phyloP scores from a whole-genome alignment of 2,888 invertebrate species.

The Nineta flava region DNA sequence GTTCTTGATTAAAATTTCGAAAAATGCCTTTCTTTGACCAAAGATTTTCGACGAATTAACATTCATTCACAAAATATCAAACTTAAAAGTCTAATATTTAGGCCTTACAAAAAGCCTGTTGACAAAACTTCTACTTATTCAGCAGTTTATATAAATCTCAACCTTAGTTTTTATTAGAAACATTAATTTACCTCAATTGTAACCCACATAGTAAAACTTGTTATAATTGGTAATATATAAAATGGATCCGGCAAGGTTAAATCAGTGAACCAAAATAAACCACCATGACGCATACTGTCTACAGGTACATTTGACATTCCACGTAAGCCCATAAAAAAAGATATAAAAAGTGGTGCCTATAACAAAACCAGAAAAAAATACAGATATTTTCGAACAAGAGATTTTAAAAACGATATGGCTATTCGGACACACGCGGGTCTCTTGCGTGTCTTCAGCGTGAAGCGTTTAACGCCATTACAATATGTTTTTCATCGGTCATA shows the following conservation, averaged over 20 bases:
- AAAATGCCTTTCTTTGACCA: no score
- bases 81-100: constrained; percentile 3
- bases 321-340: constrained; percentile 77
- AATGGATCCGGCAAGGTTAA: constrained; percentile 82
- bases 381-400: no score
- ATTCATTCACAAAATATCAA: no score
- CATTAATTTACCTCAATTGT: constrained; percentile 50
- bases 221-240: constrained; percentile 71
- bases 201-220: constrained; percentile 62
- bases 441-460: no score
- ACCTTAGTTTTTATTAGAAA: background rate
- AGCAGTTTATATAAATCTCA: constrained; percentile 4
- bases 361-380: constrained; percentile 12
- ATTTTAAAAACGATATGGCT: no score
- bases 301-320: constrained; percentile 84
- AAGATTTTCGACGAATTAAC: no score
- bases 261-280: constrained; percentile 85
- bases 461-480: no score
- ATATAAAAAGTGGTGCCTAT: constrained; percentile 72
- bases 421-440: no score
- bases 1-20: no score
- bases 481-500: no score
- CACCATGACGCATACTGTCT: constrained; percentile 77
- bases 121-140: background rate
- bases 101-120: background rate